Base-by-base conservation (phyloP, 2,888 invertebrate species). In the Xanthia togata region DNA sequence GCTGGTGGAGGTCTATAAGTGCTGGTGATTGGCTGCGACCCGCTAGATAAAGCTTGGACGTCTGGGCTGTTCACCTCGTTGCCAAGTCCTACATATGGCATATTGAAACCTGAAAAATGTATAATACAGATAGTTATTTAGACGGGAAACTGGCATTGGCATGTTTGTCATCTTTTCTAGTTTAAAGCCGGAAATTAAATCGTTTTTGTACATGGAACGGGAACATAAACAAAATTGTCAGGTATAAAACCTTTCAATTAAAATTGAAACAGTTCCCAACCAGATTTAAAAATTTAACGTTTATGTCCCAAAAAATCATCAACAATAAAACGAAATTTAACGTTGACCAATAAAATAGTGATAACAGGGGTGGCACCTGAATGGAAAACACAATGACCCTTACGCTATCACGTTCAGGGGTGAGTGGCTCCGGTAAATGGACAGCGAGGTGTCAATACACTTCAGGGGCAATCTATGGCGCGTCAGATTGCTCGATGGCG, bases 341-440 rank as follows among this genome's bases (percentile, higher is more conserved):
- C 79, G 82, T 65, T 74, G 57, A 55, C 74, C 76, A 79, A 87
- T 87, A 84, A 83, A 88, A 87, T 72, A 72, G 76, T 83, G 87
- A 81, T 86, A 87, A 89, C 83, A 81, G 83, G 65, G 82, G 81
- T 78, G 81, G 76, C 76, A 87, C 86, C 82, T 83, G 76, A 81
- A 83, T 87, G 79, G 79, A 68, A 79, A 88, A 90, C 85, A 90
- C 89, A 90, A 87, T 86, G 82, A 74, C 85, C 76, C 75, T 88
- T 76, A 84, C 78, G 87, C 85, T 89, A 90, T 89, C 90, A 73
- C 83, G 86, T 87, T 89, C 83, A 85, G 81, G 87, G 89, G 86
- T 88, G 88, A 90, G 85, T 88, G 89, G 86, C 82, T 87, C 70
- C 83, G 73, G 84, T 89, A 90, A 92, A 92, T 89, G 89, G 90